Evolutionary conservation across 2,113 vertebrate genomes (phyloP).

Genomic region (Toxotes jaculatrix): DNA sequence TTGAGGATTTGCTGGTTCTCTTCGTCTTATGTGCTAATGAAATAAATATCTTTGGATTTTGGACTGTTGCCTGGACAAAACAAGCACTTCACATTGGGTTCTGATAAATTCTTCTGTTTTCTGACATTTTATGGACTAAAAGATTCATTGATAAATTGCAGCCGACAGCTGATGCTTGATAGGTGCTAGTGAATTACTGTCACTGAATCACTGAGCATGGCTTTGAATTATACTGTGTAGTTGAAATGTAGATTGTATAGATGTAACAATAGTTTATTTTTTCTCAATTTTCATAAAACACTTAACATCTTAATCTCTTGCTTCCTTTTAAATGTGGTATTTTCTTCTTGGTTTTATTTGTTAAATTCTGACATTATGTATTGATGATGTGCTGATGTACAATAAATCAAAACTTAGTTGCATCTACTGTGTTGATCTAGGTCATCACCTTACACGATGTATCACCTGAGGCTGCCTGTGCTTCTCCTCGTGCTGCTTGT

Average conservation of each 20-base stretch:
- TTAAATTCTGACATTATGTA: neutral
- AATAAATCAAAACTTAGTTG: neutral
- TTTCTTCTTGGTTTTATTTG: neutral
- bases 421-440: slow-evolving; percentile 30
- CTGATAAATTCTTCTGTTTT: neutral
- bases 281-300: neutral
- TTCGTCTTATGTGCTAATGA: neutral
- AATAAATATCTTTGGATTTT: neutral
- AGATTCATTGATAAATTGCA: neutral
- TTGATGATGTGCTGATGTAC: neutral
- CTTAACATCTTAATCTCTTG: neutral
- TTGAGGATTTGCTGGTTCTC: neutral
- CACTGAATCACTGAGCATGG: too few species aligned
- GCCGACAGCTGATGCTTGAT: neutral
- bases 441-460: slow-evolving; percentile 79
- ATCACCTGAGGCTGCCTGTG: slow-evolving; percentile 82
- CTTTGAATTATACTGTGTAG: neutral
- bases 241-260: neutral
- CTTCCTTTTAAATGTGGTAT: neutral
- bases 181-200: neutral
- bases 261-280: neutral
- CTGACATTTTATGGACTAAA: neutral
- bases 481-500: slow-evolving; percentile 84
- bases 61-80: neutral
- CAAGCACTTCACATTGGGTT: neutral